Evolutionary conservation across 53 echinoderm and acorn worm genomes (phyloP).

Genomic region (Actinopyga echinites): DNA sequence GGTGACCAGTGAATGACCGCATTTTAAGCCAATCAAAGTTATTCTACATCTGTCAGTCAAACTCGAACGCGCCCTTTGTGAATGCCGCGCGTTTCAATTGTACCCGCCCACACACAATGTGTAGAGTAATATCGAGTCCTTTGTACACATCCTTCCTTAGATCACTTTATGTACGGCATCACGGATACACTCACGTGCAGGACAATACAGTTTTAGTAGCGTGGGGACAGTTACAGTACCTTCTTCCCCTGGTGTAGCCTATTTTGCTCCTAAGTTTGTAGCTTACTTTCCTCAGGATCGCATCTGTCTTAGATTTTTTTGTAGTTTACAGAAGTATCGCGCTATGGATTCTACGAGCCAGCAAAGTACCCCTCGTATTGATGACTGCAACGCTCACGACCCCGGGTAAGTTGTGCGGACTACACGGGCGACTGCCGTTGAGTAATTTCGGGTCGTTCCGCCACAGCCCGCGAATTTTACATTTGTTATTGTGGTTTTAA

Average conservation of each 20-base stretch:
- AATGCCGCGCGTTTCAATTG: constrained; percentile 50
- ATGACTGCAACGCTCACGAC: constrained; percentile 44
- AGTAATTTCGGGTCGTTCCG: constrained; percentile 15
- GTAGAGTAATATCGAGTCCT: constrained; percentile 22
- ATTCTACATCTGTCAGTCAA: constrained; percentile 56
- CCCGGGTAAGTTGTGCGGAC: constrained; percentile 48
- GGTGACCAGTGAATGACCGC: constrained; percentile 63
- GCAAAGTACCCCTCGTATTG: constrained; percentile 46
- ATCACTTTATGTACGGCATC: constrained; percentile 16
- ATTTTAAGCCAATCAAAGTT: constrained; percentile 59
- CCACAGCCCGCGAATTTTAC: constrained; percentile 33
- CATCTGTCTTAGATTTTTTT: constrained; percentile 33
- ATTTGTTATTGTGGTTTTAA: constrained; percentile 40
- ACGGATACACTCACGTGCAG: constrained; percentile 39
- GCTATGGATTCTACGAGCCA: constrained; percentile 50
- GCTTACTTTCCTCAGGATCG: constrained; percentile 45
- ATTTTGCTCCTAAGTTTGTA: constrained; percentile 48
- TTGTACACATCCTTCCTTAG: constrained; percentile 25
- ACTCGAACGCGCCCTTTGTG: constrained; percentile 46
- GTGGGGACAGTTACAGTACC: constrained; percentile 38
- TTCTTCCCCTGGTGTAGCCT: constrained; percentile 38
- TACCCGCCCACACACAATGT: constrained; percentile 47
- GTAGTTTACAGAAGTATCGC: constrained; percentile 33
- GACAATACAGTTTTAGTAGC: constrained; percentile 35
- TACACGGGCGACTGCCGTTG: constrained; percentile 31